Percentiles rank a stretch among this genome's conserved stretches.
phyloP scores from a whole-genome alignment of 2,888 invertebrate genomes.

The Mimumesa dahlbomi region DNA sequence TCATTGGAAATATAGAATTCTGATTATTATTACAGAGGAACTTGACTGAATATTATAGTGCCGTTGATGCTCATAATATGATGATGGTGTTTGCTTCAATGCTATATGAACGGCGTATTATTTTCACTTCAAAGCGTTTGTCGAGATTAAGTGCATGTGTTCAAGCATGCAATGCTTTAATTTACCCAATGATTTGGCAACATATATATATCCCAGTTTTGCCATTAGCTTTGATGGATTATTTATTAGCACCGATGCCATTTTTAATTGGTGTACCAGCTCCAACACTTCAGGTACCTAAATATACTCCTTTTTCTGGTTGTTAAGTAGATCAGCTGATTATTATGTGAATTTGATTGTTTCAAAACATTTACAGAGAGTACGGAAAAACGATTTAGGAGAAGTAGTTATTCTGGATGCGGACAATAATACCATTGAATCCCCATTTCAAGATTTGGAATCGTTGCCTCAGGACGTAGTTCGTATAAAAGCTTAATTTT shows the following conservation, averaged over 20 bases:
- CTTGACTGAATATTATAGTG: constrained; percentile 98
- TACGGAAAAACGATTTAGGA: constrained; percentile 91
- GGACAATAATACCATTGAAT: constrained; percentile 92
- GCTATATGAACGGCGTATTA: constrained; percentile 95
- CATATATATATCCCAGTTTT: constrained; percentile 98
- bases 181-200: constrained; percentile 99
- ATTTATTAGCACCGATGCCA: constrained; percentile 97
- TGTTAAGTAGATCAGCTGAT: neutral
- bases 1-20: neutral
- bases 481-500: constrained; percentile 71
- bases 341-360: constrained; percentile 13
- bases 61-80: constrained; percentile 97
- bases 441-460: constrained; percentile 95
- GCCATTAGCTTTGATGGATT: constrained; percentile 93
- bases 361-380: constrained; percentile 82
- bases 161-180: constrained; percentile 95
- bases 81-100: constrained; percentile 97
- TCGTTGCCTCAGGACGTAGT: constrained; percentile 95
- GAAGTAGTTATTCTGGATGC: constrained; percentile 97
- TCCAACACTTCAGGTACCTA: constrained; percentile 87
- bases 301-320: neutral
- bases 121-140: constrained; percentile 94
- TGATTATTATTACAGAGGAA: constrained; percentile 88
- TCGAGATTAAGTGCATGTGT: constrained; percentile 95
- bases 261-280: constrained; percentile 97